A percentile compares a stretch with the other conserved stretches of the same genome.
Evolutionary conservation across 2,113 vertebrate genomes (phyloP).

Genomic region (Taxidea taxus): DNA sequence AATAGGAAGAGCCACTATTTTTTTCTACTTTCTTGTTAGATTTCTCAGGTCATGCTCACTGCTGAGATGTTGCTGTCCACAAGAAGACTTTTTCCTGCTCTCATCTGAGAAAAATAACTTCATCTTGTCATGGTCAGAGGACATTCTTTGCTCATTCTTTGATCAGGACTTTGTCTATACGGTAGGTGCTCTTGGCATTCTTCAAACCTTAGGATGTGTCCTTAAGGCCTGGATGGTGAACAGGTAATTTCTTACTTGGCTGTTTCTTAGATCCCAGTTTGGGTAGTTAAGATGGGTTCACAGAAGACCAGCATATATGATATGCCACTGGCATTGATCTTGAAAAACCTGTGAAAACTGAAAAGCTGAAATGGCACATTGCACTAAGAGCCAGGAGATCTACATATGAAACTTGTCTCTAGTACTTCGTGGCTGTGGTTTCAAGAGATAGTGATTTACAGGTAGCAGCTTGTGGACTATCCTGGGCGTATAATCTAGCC

Average conservation of each 20-base stretch:
- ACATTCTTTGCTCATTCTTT: neutral
- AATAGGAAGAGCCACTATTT: neutral
- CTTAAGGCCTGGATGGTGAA: neutral
- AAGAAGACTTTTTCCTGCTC: neutral
- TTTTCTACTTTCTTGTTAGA: neutral
- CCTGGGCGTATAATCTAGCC: constrained; percentile 93
- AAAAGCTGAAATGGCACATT: neutral
- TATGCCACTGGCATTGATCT: neutral
- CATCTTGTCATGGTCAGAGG: neutral
- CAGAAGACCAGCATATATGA: neutral
- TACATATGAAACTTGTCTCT: neutral
- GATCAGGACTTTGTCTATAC: neutral
- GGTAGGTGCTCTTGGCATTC: neutral
- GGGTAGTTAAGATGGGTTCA: neutral
- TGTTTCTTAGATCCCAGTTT: neutral
- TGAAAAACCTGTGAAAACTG: neutral
- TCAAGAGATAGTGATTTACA: constrained; percentile 87
- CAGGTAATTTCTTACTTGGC: neutral
- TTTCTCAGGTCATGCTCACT: neutral
- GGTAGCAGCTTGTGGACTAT: constrained; percentile 93
- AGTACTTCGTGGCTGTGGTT: neutral
- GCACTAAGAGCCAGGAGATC: neutral
- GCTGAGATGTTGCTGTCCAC: neutral
- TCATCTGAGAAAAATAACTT: neutral
- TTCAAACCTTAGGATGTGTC: neutral